These are phyloP conservation scores for Atta colombica DNA, from an alignment of 1,140 invertebrate species.

Conservation along the genomic window DNA sequence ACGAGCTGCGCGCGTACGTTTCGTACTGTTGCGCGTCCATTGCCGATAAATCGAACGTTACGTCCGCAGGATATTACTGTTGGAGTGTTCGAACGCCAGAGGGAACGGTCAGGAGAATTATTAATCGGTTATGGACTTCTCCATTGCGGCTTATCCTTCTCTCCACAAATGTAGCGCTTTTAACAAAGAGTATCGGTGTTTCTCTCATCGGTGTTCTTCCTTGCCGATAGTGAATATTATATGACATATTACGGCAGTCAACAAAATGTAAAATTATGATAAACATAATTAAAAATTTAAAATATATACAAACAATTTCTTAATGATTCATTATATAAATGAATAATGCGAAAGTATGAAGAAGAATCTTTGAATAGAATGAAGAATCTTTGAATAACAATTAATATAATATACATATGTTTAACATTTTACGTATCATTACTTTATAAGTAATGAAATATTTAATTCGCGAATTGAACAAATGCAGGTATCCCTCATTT, in stretches of 20 bases:
- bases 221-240: conserved; percentile 1
- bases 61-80: conserved; percentile 39
- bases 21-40: conserved; percentile 37
- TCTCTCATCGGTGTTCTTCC: conserved; percentile 14
- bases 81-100: conserved; percentile 15
- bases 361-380: not conserved
- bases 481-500: not conserved
- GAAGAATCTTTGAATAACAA: not conserved
- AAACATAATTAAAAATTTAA: conserved; percentile 1
- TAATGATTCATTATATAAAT: conserved; percentile 14
- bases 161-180: conserved; percentile 45
- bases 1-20: conserved; percentile 25
- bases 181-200: conserved; percentile 49
- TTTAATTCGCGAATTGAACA: not conserved
- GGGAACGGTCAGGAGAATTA: conserved; percentile 46
- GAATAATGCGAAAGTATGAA: not conserved
- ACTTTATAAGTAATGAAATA: too few relatives aligned
- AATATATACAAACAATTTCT: not conserved
- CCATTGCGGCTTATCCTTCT: conserved; percentile 52
- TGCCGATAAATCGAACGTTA: conserved; percentile 66
- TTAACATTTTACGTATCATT: not conserved
- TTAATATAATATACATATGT: not conserved
- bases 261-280: too few relatives aligned
- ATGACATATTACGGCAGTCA: not conserved
- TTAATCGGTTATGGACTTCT: conserved; percentile 50